These are phyloP conservation scores for Ceratina australensis DNA, from an alignment of 1,140 invertebrate species.

Conservation along the genomic window DNA sequence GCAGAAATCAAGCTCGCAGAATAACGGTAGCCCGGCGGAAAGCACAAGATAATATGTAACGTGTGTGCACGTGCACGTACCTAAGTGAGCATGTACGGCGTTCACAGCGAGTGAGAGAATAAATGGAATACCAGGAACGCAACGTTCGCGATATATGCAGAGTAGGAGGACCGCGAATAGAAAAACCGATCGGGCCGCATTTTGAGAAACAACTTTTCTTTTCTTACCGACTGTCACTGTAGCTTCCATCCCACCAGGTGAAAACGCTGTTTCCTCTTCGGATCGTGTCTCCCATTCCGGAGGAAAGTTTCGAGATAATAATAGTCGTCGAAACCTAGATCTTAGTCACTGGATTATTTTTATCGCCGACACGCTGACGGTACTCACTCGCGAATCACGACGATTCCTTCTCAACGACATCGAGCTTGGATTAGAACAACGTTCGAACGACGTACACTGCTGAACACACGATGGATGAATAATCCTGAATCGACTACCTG, in stretches of 20 bases:
- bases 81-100: not conserved
- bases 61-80: not conserved
- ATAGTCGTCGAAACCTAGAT: conserved; percentile 61
- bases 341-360: conserved; percentile 62
- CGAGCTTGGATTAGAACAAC: conserved; percentile 8
- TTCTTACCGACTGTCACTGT: conserved; percentile 5
- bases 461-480: no score
- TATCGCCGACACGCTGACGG: conserved; percentile 32
- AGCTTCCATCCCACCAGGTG: not conserved
- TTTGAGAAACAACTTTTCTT: conserved; percentile 15
- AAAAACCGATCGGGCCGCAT: not conserved
- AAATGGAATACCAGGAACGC: conserved; percentile 30
- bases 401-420: not conserved
- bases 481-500: not conserved
- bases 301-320: conserved; percentile 53
- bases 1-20: conserved; percentile 38
- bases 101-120: not conserved
- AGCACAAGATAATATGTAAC: conserved; percentile 18
- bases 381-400: not conserved
- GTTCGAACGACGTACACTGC: no score
- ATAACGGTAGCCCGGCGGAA: not conserved
- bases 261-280: conserved; percentile 27
- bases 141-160: not conserved
- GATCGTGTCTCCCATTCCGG: not conserved
- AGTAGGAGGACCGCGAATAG: not conserved